phyloP scores from a whole-genome alignment of 1,140 invertebrate species.

The Bombus confusus region DNA sequence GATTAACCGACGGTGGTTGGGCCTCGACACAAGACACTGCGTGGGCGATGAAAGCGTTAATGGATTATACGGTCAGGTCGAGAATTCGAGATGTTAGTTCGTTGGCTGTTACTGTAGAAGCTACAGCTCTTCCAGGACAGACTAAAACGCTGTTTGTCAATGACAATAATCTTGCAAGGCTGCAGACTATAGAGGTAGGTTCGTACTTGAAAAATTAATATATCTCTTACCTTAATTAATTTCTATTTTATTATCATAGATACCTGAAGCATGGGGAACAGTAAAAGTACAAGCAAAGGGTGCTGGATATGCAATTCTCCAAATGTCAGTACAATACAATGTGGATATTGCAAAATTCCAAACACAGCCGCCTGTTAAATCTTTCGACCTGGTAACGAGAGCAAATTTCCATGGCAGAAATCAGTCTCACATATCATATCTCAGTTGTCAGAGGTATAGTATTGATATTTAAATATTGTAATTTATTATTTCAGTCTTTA shows the following conservation, averaged over 20 bases:
- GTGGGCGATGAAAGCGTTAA: conserved; percentile 93
- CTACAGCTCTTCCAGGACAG: conserved; percentile 89
- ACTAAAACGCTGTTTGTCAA: conserved; percentile 87
- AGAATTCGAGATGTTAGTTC: conserved; percentile 94
- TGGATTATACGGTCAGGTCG: conserved; percentile 93
- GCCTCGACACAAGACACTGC: conserved; percentile 96
- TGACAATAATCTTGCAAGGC: conserved; percentile 88
- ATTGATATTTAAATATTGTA: background rate
- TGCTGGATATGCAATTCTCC: conserved; percentile 94
- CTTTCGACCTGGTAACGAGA: conserved; percentile 89
- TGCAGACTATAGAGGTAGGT: conserved; percentile 89
- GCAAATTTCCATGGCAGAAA: conserved; percentile 94
- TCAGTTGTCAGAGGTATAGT: conserved; percentile 90
- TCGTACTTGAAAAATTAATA: background rate
- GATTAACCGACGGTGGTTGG: conserved; percentile 96
- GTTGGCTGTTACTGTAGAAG: conserved; percentile 91
- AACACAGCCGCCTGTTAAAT: conserved; percentile 90
- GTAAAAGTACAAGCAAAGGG: conserved; percentile 95
- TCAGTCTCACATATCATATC: conserved; percentile 94
- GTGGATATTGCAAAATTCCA: conserved; percentile 94
- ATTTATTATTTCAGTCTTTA: background rate
- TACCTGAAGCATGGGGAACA: conserved; percentile 95
- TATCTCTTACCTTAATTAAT: background rate
- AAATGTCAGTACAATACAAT: conserved; percentile 97
- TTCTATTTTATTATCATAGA: conserved; percentile 80